Evolutionary conservation across 2,797 vertebrate genomes (phyloP), one percentile per base, ranked within the genome.

Genomic region (Chelonia mydas): DNA sequence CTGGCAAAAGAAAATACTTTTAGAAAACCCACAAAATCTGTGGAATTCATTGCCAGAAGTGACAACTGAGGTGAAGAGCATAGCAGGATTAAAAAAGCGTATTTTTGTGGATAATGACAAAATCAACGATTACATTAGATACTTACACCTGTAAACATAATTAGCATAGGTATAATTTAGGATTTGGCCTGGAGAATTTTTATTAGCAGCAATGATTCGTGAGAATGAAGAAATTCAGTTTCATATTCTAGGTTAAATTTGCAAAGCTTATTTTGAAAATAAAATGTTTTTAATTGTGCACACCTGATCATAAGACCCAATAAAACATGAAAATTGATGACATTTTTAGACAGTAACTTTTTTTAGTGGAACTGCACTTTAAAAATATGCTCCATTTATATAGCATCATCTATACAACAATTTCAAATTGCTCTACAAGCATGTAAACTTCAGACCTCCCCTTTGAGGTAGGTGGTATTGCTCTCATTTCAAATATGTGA

Each of bases 291-390:
- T 95, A 90, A 72, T 94, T 95, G 45, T 84, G 79, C 54, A 90
- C 84, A 93, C n/a, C 94, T 92, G 72, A 85, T 96, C 93, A 95
- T 96, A 91, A 93, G 94, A 94, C 17, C 47, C 72, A 91, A 93
- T 47, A 90, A 95, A 95, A 88, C 49, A 5, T 2, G 89, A 12
- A 47, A 27, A 47, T 47, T 28, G 41, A 13, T 97, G 33, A 84
- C 2, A 2, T 61, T 94, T 28, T 83, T 90, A 51, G 45, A 87
- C 86, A 77, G 80, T 92, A 54, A 27, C 74, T 95, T 96, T 96
- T 95, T 93, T 77, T 86, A 92, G 65, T 87, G 83, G 89, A 96
- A 87, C 92, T 96, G 84, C 93, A 82, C 90, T 95, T 95, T 33
- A 83, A 77, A 77, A 77, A 77, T 55, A 86, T 19, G 88, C 15